These are phyloP conservation scores for Esox niger DNA, from an alignment of 2,113 vertebrate genomes.

Conservation along the genomic window DNA sequence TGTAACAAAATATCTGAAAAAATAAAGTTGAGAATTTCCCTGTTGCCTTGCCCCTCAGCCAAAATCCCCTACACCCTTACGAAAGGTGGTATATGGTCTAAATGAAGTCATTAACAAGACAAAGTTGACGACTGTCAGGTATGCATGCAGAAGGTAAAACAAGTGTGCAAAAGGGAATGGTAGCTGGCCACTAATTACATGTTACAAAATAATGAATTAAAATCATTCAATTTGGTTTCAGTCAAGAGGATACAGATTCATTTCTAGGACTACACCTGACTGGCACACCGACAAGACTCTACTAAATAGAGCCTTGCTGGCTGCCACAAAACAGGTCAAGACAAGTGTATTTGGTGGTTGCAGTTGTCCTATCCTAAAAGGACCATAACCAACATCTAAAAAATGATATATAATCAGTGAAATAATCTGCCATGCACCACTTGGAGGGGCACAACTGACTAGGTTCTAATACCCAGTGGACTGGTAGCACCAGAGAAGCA, in stretches of 20 bases:
- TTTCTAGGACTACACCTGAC: not conserved
- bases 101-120: constrained; percentile 44
- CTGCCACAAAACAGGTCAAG: not conserved
- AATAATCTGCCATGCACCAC: no score
- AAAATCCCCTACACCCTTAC: constrained; percentile 30
- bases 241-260: not conserved
- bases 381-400: constrained; percentile 17
- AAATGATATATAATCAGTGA: no score
- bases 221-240: not conserved
- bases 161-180: constrained; percentile 54
- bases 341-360: constrained; percentile 19
- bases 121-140: constrained; percentile 26
- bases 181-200: constrained; percentile 45
- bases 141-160: constrained; percentile 46
- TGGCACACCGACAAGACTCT: constrained; percentile 5
- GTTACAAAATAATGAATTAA: constrained; percentile 14
- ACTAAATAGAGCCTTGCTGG: constrained; percentile 1
- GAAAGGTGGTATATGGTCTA: constrained; percentile 28
- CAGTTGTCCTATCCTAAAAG: constrained; percentile 23
- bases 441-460: not conserved
- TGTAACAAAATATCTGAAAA: constrained; percentile 26
- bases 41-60: constrained; percentile 42
- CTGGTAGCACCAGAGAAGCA: not conserved
- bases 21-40: constrained; percentile 26
- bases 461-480: not conserved